phyloP scores from a whole-genome alignment of 2,888 invertebrate species.

The Pherbina coryleti region DNA sequence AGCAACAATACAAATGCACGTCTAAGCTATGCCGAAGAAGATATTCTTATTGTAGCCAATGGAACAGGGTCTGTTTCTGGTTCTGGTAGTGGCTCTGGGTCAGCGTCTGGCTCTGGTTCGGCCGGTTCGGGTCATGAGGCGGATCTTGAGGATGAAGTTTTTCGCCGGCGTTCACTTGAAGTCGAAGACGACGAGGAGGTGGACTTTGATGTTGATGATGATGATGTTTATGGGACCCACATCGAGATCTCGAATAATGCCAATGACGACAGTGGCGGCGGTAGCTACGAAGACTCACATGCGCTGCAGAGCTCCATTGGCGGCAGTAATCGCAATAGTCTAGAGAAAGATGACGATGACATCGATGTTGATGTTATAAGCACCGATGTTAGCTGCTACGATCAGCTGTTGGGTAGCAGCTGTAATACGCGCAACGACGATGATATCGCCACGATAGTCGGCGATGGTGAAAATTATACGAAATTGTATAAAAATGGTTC shows the following conservation, averaged over 20 bases:
- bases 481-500: conserved; percentile 53
- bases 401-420: conserved; percentile 65
- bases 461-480: conserved; percentile 58
- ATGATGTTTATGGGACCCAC: conserved; percentile 67
- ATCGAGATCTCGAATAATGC: conserved; percentile 65
- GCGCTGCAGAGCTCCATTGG: conserved; percentile 67
- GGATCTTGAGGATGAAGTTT: conserved; percentile 59
- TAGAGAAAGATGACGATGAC: conserved; percentile 68
- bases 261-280: conserved; percentile 68
- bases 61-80: conserved; percentile 40
- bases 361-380: conserved; percentile 69
- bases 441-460: conserved; percentile 63
- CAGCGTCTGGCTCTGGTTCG: conserved; percentile 31
- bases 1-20: conserved; percentile 49
- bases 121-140: conserved; percentile 45
- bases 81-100: conserved; percentile 45
- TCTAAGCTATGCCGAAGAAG: conserved; percentile 65
- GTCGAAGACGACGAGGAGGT: conserved; percentile 61
- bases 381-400: conserved; percentile 69
- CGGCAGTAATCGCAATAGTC: conserved; percentile 67
- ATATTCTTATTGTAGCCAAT: conserved; percentile 55
- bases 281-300: conserved; percentile 69
- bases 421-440: conserved; percentile 65
- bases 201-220: conserved; percentile 60
- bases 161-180: conserved; percentile 62